phyloP scores from a whole-genome alignment of 2,888 invertebrate genomes.

The Caenorhabditis virilis region DNA sequence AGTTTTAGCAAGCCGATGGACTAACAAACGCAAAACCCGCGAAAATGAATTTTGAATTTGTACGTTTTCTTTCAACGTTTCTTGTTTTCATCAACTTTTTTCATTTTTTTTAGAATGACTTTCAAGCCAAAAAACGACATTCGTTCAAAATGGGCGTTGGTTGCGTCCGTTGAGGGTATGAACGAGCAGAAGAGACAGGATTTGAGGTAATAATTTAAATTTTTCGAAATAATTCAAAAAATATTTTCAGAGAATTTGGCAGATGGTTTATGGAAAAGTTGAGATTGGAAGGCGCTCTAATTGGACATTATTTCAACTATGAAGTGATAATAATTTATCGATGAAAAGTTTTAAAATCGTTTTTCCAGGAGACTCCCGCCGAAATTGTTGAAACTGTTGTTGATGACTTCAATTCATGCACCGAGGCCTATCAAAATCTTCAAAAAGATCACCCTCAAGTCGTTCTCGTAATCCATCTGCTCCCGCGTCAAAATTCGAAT shows the following conservation, averaged over 20 bases:
- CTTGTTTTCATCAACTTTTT: too few relatives aligned
- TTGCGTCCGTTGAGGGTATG: constrained; percentile 15
- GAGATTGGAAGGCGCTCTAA: constrained; percentile 21
- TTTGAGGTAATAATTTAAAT: not conserved
- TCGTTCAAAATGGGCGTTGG: constrained; percentile 33
- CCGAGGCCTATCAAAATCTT: constrained; percentile 26
- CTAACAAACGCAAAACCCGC: too few relatives aligned
- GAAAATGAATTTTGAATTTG: too few relatives aligned
- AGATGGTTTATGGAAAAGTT: constrained; percentile 33
- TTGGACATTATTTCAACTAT: constrained; percentile 32
- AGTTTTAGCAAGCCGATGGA: too few relatives aligned
- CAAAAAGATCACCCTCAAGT: constrained; percentile 46
- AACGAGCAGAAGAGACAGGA: constrained; percentile 12
- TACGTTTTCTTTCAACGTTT: too few relatives aligned
- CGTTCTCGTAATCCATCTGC: constrained; percentile 59
- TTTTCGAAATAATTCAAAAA: not conserved
- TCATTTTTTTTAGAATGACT: not conserved
- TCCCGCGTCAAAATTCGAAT: constrained; percentile 52
- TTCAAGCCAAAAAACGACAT: not conserved
- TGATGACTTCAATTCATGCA: constrained; percentile 24
- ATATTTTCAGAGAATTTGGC: constrained; percentile 23
- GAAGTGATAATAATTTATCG: constrained; percentile 6
- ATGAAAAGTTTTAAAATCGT: not conserved
- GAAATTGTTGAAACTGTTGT: constrained; percentile 12
- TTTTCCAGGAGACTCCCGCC: constrained; percentile 14